Conservation (phyloP, 2,888 invertebrate genomes). For the Pinctada fucata region DNA sequence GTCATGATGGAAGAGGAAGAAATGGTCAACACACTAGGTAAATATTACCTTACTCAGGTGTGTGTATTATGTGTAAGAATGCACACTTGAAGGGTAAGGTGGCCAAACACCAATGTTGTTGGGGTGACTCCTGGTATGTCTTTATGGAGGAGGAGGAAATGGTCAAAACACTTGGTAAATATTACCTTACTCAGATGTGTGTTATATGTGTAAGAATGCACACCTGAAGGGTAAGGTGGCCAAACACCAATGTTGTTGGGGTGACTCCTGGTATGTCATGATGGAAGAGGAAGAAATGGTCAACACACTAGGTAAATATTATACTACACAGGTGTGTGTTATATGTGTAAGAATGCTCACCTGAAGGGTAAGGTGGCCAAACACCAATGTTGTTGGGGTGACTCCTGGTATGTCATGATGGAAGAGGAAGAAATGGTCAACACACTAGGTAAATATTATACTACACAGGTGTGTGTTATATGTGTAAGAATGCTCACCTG, state of each 20-base stretch:
- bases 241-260: conserved; percentile 69
- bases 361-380: conserved; percentile 62
- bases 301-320: background rate
- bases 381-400: conserved; percentile 70
- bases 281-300: background rate
- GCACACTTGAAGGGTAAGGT: too few relatives aligned
- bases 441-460: background rate
- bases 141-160: conserved; percentile 71
- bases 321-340: background rate
- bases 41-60: too few relatives aligned
- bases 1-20: conserved; percentile 70
- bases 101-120: too few relatives aligned
- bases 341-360: conserved; percentile 68
- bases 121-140: too few relatives aligned
- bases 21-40: conserved; percentile 66
- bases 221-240: conserved; percentile 67
- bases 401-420: conserved; percentile 63
- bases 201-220: too few relatives aligned
- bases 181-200: too few relatives aligned
- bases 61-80: too few relatives aligned
- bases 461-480: conserved; percentile 49
- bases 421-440: background rate
- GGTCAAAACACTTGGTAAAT: conserved; percentile 65
- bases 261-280: conserved; percentile 67
- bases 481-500: conserved; percentile 63